Conservation (phyloP, 2,888 invertebrate genomes). For the Brachycybe producta region DNA sequence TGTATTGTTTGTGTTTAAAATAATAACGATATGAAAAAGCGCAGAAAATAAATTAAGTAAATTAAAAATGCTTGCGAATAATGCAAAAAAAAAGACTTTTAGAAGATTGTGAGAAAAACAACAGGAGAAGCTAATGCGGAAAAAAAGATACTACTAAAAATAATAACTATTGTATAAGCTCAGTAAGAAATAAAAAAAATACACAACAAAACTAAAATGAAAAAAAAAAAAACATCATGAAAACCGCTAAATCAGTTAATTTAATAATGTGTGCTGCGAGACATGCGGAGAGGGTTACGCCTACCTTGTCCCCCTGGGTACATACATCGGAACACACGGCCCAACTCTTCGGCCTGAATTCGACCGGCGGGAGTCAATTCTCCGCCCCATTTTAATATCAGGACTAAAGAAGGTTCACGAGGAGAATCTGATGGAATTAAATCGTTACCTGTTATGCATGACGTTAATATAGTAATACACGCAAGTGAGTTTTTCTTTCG, state of each 20-base stretch:
- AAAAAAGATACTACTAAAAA: constrained; percentile 7
- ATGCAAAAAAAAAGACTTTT: too few relatives aligned
- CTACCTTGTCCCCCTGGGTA: constrained; percentile 87
- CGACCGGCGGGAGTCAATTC: constrained; percentile 96
- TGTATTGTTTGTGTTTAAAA: too few relatives aligned
- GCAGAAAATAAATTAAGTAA: too few relatives aligned
- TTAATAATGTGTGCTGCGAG: constrained; percentile 11
- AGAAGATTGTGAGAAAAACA: too few relatives aligned
- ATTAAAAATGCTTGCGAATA: too few relatives aligned
- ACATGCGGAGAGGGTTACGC: constrained; percentile 13
- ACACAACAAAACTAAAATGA: neutral
- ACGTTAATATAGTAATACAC: neutral
- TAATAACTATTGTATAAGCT: neutral
- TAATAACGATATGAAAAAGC: too few relatives aligned
- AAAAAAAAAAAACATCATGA: neutral
- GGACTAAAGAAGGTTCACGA: constrained; percentile 81
- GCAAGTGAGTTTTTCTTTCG: neutral
- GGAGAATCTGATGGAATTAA: constrained; percentile 50
- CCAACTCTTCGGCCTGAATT: constrained; percentile 93
- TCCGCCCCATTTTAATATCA: constrained; percentile 99
- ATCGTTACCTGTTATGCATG: neutral
- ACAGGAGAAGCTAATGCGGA: too few relatives aligned
- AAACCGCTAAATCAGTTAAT: neutral
- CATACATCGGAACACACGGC: constrained; percentile 97
- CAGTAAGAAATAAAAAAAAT: constrained; percentile 1